A percentile compares a stretch with the other conserved stretches of the same genome.
Evolutionary conservation across 2,113 vertebrate genomes (phyloP).

Genomic region (Callithrix jacchus): DNA sequence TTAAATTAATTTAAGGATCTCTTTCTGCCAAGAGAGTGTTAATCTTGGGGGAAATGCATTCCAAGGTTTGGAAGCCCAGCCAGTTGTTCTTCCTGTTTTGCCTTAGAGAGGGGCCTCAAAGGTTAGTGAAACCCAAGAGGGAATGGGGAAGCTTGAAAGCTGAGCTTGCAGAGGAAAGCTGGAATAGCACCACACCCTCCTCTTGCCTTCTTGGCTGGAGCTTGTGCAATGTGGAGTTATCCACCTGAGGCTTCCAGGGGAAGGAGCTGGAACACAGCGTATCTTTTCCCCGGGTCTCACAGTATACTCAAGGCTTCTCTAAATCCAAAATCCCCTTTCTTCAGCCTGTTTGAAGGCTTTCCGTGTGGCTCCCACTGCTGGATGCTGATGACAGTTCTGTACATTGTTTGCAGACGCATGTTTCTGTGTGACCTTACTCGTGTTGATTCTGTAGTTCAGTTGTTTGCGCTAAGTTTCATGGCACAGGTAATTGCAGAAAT

Average conservation of each 20-base stretch:
- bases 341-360: neutral
- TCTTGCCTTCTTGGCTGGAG: fast-evolving
- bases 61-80: neutral
- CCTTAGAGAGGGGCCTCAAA: neutral
- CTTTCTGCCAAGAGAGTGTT: neutral
- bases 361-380: fast-evolving
- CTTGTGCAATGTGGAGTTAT: no score
- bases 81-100: neutral
- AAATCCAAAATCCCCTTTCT: neutral
- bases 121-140: neutral
- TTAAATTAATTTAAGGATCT: neutral
- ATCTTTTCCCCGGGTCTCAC: neutral
- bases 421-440: neutral
- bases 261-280: neutral
- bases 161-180: neutral
- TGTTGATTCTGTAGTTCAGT: neutral
- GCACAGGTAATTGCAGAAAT: neutral
- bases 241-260: neutral
- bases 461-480: neutral
- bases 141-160: neutral
- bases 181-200: neutral
- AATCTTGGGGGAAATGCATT: neutral
- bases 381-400: fast-evolving
- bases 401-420: fast-evolving
- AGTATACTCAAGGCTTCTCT: neutral